A percentile compares a stretch with the other conserved stretches of the same genome.
Evolutionary conservation across 35 echinoderm and acorn worm genomes (phyloP).

Genomic region (Hemicentrotus pulcherrimus): DNA sequence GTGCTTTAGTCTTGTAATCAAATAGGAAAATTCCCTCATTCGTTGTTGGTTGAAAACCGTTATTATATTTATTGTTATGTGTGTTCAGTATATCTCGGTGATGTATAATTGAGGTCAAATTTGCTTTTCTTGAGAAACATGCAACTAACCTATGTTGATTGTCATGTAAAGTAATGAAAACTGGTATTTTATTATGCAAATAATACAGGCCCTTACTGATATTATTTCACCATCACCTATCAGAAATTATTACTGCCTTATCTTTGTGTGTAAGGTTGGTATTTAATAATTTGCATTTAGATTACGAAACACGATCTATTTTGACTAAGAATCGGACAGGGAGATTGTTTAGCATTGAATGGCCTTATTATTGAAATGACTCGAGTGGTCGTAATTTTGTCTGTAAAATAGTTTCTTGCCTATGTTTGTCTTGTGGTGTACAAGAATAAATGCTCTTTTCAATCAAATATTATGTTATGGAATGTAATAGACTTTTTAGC

Average conservation of each 20-base stretch:
- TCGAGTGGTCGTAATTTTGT: neutral
- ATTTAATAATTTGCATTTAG: neutral
- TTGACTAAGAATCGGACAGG: neutral
- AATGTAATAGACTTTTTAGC: no score
- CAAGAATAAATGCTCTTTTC: no score
- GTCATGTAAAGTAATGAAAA: no score
- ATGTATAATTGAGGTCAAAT: neutral
- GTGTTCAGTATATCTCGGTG: neutral
- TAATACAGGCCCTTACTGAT: neutral
- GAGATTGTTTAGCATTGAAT: neutral
- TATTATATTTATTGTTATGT: neutral
- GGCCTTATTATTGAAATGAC: neutral
- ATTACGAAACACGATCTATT: neutral
- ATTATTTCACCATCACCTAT: neutral
- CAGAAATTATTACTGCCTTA: neutral
- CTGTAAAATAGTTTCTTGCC: conserved; percentile 8
- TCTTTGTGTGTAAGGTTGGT: neutral
- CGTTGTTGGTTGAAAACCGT: no score
- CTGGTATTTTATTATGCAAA: neutral
- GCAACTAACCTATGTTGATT: no score
- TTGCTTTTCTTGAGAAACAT: neutral
- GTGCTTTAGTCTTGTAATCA: neutral
- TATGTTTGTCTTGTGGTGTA: neutral
- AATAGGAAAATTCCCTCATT: neutral
- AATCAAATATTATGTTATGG: no score